Percentiles rank a stretch among this genome's conserved stretches.
Conservation (phyloP, 2,797 vertebrate species). For the Chelmon rostratus region DNA sequence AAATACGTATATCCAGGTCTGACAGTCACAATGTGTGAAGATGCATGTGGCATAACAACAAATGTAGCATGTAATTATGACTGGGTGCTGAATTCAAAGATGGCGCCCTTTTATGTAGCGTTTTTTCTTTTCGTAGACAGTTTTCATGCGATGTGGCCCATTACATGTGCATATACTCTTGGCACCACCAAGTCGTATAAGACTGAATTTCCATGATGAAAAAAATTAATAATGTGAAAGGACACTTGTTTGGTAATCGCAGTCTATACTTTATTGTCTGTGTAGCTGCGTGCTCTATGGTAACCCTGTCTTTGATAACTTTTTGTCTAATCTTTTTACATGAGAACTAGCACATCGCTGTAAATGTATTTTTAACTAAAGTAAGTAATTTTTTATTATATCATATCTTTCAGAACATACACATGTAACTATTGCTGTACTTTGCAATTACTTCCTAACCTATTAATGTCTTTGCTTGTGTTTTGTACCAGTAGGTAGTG, state of each 20-base stretch:
- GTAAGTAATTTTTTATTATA: too few species aligned
- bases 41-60: not conserved
- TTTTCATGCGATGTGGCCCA: not conserved
- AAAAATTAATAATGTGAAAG: not conserved
- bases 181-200: not conserved
- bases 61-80: not conserved
- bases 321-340: not conserved
- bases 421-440: not conserved
- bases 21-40: not conserved
- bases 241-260: not conserved
- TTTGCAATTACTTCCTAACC: too few species aligned
- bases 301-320: not conserved
- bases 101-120: not conserved
- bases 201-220: not conserved
- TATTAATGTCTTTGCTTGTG: not conserved
- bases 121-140: not conserved
- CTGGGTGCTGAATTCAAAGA: not conserved
- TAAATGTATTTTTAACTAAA: not conserved
- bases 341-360: not conserved
- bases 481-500: not conserved
- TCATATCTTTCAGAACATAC: not conserved
- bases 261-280: not conserved
- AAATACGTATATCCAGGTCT: not conserved
- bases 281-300: not conserved
- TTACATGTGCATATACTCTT: not conserved